phyloP scores from a whole-genome alignment of 2,888 invertebrate species.

The Diloba caeruleocephala region DNA sequence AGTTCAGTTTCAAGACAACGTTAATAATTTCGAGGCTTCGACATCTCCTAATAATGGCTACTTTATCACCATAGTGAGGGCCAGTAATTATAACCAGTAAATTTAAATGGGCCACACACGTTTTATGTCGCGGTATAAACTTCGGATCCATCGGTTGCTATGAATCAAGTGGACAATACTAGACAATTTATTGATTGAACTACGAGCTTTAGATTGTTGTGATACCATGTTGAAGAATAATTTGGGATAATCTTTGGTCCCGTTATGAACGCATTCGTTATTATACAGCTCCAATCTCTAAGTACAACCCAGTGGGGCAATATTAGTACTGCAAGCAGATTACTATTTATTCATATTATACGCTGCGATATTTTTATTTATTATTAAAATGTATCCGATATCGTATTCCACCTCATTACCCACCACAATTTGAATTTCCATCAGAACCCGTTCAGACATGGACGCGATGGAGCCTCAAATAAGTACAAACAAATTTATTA shows the following conservation, averaged over 20 bases:
- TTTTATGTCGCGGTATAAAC: constrained; percentile 57
- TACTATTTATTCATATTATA: too few species aligned
- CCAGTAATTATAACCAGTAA: constrained; percentile 47
- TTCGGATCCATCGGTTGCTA: constrained; percentile 53
- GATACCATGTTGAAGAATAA: constrained; percentile 44
- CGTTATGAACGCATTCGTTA: too few species aligned
- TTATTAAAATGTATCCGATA: too few species aligned
- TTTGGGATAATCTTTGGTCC: constrained; percentile 3
- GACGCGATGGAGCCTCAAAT: too few species aligned
- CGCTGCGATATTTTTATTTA: too few species aligned
- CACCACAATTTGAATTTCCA: too few species aligned
- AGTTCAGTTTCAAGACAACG: neutral
- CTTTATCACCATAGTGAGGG: constrained; percentile 16
- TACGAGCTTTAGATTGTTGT: constrained; percentile 53
- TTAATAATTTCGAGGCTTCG: constrained; percentile 7
- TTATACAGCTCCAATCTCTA: too few species aligned
- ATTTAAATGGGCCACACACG: constrained; percentile 65
- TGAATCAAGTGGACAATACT: constrained; percentile 75
- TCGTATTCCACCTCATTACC: too few species aligned
- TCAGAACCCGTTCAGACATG: too few species aligned
- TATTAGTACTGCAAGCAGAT: too few species aligned
- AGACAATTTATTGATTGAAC: constrained; percentile 79
- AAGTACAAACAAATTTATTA: too few species aligned
- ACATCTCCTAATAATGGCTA: constrained; percentile 16
- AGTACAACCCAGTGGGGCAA: too few species aligned